phyloP scores from a whole-genome alignment of 2,797 vertebrate genomes.

The Triplophysa yarkandensis region DNA sequence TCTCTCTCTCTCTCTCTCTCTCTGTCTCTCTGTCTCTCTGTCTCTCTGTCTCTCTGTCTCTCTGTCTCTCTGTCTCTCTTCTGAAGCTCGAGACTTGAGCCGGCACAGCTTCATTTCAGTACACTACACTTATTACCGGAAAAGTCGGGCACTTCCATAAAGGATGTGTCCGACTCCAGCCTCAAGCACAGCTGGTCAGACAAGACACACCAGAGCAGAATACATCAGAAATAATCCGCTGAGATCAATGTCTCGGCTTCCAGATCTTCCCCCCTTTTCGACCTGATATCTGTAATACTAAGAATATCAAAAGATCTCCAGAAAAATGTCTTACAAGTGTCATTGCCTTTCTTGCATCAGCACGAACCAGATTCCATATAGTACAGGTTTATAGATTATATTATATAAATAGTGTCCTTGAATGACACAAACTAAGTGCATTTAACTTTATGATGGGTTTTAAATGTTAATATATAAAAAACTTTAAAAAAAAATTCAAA shows the following conservation, averaged over 20 bases:
- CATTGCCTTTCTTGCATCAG: conserved; percentile 8
- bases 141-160: conserved; percentile 22
- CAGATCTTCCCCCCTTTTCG: conserved; percentile 4
- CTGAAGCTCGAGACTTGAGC: conserved; percentile 22
- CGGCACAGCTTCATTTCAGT: conserved; percentile 14
- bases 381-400: not conserved
- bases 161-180: conserved; percentile 24
- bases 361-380: not conserved
- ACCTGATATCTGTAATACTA: conserved; percentile 24
- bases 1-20: not conserved
- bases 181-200: conserved; percentile 36
- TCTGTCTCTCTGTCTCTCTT: not conserved
- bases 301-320: conserved; percentile 24
- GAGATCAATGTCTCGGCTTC: conserved; percentile 27
- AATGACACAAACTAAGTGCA: no score
- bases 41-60: no score
- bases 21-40: no score
- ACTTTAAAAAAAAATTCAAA: no score
- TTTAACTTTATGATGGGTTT: no score
- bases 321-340: conserved; percentile 12
- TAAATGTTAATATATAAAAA: no score
- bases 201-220: not conserved
- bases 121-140: conserved; percentile 25
- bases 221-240: conserved; percentile 33
- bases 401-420: no score